Percentiles rank a stretch among this genome's conserved stretches.
phyloP scores from a whole-genome alignment of 2,797 vertebrate species.

The Cossypha heuglini region DNA sequence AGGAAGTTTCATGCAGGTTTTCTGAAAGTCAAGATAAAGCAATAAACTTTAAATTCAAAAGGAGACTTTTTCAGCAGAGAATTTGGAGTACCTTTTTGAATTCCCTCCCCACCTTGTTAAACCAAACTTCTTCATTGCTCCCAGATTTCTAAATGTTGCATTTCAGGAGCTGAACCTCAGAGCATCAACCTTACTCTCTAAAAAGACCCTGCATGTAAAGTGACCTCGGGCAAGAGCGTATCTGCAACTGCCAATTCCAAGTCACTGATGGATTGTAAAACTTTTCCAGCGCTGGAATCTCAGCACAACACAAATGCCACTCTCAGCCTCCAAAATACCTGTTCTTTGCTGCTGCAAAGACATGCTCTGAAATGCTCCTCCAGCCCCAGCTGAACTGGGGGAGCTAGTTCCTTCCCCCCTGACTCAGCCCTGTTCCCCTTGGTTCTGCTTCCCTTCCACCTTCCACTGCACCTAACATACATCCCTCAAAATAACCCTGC shows the following conservation, averaged over 20 bases:
- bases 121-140: not conserved
- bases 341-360: not conserved
- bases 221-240: not conserved
- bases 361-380: not conserved
- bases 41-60: slow-evolving; percentile 27
- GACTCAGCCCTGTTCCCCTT: not conserved
- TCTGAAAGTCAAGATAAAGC: not conserved
- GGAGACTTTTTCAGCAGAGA: not conserved
- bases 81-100: not conserved
- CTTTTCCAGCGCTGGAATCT: not conserved
- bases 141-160: not conserved
- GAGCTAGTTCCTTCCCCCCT: not conserved
- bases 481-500: not conserved
- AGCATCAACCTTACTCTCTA: not conserved
- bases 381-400: not conserved
- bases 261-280: not conserved
- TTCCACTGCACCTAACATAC: not conserved
- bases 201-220: not conserved
- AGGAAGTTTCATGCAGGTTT: not conserved
- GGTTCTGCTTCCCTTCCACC: not conserved
- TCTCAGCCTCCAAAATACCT: not conserved
- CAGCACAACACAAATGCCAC: not conserved
- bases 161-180: not conserved
- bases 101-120: slow-evolving; percentile 21
- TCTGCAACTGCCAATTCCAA: not conserved